Conservation (phyloP, 2,113 vertebrate species). For the Macaca mulatta region DNA sequence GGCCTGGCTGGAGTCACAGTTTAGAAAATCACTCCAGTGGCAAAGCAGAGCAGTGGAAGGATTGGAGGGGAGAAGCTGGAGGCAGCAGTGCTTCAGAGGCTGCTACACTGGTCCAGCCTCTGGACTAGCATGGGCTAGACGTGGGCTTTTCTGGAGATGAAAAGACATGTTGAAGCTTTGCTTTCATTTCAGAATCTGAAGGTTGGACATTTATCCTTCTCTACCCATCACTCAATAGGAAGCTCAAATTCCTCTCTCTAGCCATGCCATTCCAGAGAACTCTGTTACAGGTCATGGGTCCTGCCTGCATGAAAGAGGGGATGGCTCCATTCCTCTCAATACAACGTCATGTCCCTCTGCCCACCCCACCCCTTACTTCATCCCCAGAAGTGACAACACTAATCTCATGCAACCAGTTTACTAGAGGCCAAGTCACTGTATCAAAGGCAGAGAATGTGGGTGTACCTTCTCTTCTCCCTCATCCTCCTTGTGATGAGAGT, state of each 20-base stretch:
- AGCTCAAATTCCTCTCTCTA: background rate
- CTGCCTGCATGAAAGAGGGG: background rate
- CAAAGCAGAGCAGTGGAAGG: background rate
- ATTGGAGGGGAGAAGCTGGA: background rate
- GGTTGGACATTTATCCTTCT: background rate
- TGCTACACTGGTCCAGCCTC: background rate
- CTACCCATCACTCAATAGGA: background rate
- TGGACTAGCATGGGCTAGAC: background rate
- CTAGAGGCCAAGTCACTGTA: background rate
- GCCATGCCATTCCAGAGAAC: background rate
- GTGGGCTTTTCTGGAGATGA: background rate
- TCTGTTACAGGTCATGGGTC: background rate
- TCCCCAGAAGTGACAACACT: background rate
- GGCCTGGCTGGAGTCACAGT: background rate
- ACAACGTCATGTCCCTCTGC: background rate
- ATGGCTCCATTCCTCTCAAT: background rate
- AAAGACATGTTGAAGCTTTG: background rate
- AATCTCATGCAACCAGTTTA: background rate
- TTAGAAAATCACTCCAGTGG: background rate
- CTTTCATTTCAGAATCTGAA: background rate
- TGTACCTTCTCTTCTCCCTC: background rate
- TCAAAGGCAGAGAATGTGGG: background rate
- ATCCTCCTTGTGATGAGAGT: background rate
- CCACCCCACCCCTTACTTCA: background rate
- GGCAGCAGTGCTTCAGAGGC: background rate